phyloP scores from a whole-genome alignment of 2,113 vertebrate species.

The Callaeas wilsoni region DNA sequence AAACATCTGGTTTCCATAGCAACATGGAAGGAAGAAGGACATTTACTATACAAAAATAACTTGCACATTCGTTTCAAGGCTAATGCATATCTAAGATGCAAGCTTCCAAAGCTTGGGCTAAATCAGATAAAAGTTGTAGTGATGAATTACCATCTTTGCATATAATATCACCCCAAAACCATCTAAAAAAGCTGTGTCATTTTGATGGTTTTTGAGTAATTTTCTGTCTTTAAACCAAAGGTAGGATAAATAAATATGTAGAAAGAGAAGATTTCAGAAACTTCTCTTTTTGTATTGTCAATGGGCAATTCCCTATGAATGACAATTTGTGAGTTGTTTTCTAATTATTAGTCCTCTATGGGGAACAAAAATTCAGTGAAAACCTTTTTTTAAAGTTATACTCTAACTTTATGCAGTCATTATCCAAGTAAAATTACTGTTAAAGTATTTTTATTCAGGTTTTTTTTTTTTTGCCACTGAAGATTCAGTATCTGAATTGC shows the following conservation, averaged over 20 bases:
- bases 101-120: not conserved
- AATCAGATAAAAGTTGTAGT: not conserved
- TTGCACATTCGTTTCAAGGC: not conserved
- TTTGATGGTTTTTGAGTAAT: not conserved
- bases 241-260: not conserved
- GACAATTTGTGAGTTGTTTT: not conserved
- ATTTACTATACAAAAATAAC: conserved; percentile 19
- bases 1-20: conserved; percentile 48
- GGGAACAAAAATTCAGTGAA: not conserved
- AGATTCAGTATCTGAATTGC: not conserved
- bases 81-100: not conserved
- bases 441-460: not conserved
- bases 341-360: not conserved
- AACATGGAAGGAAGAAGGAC: conserved; percentile 13
- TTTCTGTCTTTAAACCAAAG: not conserved
- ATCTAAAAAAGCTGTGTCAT: not conserved
- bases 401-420: not conserved
- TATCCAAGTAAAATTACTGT: not conserved
- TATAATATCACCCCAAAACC: not conserved
- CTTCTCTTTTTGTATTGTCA: not conserved
- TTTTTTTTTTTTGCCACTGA: not conserved
- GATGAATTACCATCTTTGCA: not conserved
- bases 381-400: not conserved
- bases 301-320: not conserved
- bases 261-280: not conserved